Percentiles rank a stretch among this genome's conserved stretches.
These are phyloP conservation scores for Aethes cnicana DNA, from an alignment of 2,888 invertebrate species.

Conservation along the genomic window DNA sequence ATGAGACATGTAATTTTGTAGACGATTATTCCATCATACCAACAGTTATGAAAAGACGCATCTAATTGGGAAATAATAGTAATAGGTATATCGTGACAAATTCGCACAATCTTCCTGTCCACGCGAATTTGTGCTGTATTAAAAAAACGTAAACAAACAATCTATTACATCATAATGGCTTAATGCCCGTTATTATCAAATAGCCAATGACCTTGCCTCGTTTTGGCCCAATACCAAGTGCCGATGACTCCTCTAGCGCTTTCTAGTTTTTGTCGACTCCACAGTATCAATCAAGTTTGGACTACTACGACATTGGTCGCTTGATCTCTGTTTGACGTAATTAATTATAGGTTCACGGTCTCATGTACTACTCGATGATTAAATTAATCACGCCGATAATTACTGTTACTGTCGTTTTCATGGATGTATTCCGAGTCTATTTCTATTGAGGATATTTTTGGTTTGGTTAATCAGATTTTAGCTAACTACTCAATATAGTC, in stretches of 20 bases:
- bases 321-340: conserved; percentile 10
- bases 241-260: conserved; percentile 74
- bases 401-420: conserved; percentile 4
- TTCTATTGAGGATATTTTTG: not conserved
- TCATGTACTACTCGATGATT: not conserved
- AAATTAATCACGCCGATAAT: conserved; percentile 5
- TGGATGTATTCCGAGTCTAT: not conserved
- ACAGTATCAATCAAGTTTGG: conserved; percentile 34
- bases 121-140: conserved; percentile 31
- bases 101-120: conserved; percentile 5
- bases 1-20: conserved; percentile 12
- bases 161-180: conserved; percentile 62
- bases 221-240: conserved; percentile 73
- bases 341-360: conserved; percentile 14
- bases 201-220: conserved; percentile 73
- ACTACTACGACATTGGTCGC: conserved; percentile 3
- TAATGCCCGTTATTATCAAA: conserved; percentile 68
- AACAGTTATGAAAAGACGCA: no score
- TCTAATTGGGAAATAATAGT: no score
- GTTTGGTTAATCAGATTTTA: no score
- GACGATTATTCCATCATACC: conserved; percentile 19
- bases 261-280: conserved; percentile 64
- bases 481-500: no score
- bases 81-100: conserved; percentile 11
- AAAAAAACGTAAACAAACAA: conserved; percentile 74